A percentile compares a stretch with the other conserved stretches of the same genome.
These are phyloP conservation scores for Drosophila insularis DNA, from an alignment of 1,140 invertebrate genomes.

Conservation along the genomic window DNA sequence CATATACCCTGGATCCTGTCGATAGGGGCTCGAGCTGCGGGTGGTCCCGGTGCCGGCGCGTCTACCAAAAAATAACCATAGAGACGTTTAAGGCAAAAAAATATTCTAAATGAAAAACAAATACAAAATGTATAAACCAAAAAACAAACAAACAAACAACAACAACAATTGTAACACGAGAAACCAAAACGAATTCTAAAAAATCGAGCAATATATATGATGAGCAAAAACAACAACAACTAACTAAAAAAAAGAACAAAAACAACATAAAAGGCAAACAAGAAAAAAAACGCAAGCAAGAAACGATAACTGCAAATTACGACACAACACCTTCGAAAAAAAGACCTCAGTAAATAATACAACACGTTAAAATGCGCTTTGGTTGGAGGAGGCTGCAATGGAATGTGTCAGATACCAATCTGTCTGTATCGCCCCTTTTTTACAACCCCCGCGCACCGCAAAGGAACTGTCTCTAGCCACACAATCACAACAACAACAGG, in stretches of 20 bases:
- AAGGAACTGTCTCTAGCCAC: no score
- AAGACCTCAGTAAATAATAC: constrained; percentile 70
- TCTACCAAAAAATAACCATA: constrained; percentile 78
- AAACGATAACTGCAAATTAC: constrained; percentile 77
- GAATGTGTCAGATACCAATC: constrained; percentile 52
- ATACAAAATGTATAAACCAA: constrained; percentile 73
- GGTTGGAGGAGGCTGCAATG: constrained; percentile 66
- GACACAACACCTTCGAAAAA: constrained; percentile 80
- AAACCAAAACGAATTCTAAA: constrained; percentile 73
- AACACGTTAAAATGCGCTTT: constrained; percentile 54
- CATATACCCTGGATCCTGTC: constrained; percentile 15
- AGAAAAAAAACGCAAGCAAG: constrained; percentile 46
- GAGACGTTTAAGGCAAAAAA: constrained; percentile 78
- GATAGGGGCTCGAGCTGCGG: constrained; percentile 5
- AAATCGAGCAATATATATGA: constrained; percentile 34
- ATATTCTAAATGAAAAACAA: constrained; percentile 68
- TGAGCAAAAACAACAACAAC: constrained; percentile 59
- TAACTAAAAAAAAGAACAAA: constrained; percentile 56
- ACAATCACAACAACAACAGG: neutral
- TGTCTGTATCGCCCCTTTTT: constrained; percentile 76
- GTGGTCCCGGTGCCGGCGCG: constrained; percentile 43
- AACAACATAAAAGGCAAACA: constrained; percentile 66
- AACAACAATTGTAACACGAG: constrained; percentile 71
- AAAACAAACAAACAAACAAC: constrained; percentile 45
- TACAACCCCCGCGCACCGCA: no score